These are phyloP conservation scores for Phaetusa simplex DNA, from an alignment of 2,113 vertebrate genomes.

Conservation along the genomic window DNA sequence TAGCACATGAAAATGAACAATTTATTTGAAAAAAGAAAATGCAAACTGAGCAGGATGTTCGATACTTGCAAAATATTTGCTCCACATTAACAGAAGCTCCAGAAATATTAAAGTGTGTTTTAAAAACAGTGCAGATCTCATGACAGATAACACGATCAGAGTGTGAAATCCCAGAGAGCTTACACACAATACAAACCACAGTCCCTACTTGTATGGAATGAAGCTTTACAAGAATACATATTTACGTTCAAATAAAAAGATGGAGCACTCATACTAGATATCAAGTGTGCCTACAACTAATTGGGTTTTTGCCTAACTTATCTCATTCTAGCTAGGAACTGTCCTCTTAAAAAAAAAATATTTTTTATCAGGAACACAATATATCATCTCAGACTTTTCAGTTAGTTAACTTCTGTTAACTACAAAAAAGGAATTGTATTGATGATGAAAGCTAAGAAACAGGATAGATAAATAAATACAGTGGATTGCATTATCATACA, in stretches of 20 bases:
- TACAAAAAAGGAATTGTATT: neutral
- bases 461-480: neutral
- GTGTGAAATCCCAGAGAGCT: neutral
- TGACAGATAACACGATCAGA: neutral
- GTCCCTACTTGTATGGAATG: neutral
- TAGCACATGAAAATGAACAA: neutral
- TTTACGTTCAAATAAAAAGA: neutral
- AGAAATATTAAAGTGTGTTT: neutral
- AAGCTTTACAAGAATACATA: neutral
- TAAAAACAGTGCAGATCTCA: neutral
- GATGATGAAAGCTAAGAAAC: neutral
- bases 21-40: neutral
- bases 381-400: neutral
- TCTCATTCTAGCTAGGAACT: neutral
- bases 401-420: neutral
- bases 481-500: neutral
- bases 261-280: neutral
- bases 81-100: rapidly evolving
- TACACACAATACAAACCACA: neutral
- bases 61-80: neutral
- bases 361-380: neutral
- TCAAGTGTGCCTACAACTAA: neutral
- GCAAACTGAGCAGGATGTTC: neutral
- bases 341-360: neutral
- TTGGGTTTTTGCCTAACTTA: neutral